Conservation (phyloP, 2,113 vertebrate species). For the Dunckerocampus dactyliophorus region DNA sequence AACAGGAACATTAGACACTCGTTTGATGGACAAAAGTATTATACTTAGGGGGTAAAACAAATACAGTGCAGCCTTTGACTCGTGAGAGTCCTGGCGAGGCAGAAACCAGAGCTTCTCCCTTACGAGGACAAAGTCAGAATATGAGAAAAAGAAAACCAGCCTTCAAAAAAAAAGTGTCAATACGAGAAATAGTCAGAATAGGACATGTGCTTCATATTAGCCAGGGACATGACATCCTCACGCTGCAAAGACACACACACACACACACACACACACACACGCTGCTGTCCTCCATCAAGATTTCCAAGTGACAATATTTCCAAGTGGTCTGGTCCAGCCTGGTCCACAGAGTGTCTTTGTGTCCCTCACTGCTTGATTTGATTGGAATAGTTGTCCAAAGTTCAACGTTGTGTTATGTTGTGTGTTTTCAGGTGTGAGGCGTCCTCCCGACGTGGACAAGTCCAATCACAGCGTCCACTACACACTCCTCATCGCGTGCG, state of each 20-base stretch:
- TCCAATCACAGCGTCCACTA: slow-evolving; percentile 78
- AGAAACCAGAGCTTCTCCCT: too few species aligned
- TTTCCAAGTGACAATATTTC: neutral
- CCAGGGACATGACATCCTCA: neutral
- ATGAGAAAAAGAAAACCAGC: too few species aligned
- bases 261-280: neutral
- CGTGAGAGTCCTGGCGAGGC: too few species aligned
- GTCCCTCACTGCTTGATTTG: neutral
- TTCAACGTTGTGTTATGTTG: slow-evolving; percentile 6
- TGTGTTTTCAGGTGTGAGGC: slow-evolving; percentile 71
- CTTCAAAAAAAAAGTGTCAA: too few species aligned
- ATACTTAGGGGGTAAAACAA: too few species aligned
- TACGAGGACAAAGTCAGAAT: too few species aligned
- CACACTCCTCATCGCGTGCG: slow-evolving; percentile 80
- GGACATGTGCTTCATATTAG: too few species aligned
- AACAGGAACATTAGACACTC: neutral
- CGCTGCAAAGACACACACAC: neutral
- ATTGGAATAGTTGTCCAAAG: neutral
- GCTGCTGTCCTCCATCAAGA: neutral
- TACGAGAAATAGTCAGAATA: too few species aligned
- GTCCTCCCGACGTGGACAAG: slow-evolving; percentile 72
- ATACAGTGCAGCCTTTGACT: too few species aligned
- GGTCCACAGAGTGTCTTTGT: neutral
- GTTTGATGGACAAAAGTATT: neutral
- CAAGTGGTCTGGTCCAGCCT: neutral